These are phyloP conservation scores for Magallana nippona DNA, from an alignment of 2,888 invertebrate genomes.

Conservation along the genomic window DNA sequence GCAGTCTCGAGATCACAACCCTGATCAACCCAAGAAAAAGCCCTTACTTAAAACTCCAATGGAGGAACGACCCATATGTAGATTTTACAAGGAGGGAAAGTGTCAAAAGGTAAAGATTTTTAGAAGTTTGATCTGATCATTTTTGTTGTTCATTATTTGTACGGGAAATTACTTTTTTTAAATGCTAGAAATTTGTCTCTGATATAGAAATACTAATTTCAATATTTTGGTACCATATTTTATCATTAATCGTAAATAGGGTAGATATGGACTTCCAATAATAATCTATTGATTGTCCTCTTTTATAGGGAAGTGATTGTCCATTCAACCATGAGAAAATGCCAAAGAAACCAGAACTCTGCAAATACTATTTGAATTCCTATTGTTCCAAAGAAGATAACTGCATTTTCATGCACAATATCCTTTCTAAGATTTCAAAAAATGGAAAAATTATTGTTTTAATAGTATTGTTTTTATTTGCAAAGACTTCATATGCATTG, in stretches of 20 bases:
- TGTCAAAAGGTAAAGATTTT: constrained; percentile 82
- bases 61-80: constrained; percentile 83
- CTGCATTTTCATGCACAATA: constrained; percentile 94
- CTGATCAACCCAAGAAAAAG: constrained; percentile 69
- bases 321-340: constrained; percentile 89
- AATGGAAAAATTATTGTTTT: background rate
- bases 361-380: constrained; percentile 97
- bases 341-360: constrained; percentile 93
- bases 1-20: constrained; percentile 35
- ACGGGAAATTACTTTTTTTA: too few species aligned
- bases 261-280: too few species aligned
- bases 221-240: too few species aligned
- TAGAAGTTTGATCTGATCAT: background rate
- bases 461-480: too few species aligned
- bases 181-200: too few species aligned
- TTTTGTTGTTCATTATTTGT: too few species aligned
- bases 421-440: constrained; percentile 63
- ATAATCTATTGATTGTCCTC: constrained; percentile 9
- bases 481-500: too few species aligned
- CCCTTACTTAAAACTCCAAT: constrained; percentile 70
- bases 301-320: constrained; percentile 87
- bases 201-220: too few species aligned
- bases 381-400: constrained; percentile 97
- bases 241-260: too few species aligned
- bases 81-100: constrained; percentile 93